These are phyloP conservation scores for Excalfactoria chinensis DNA, from an alignment of 2,113 vertebrate species.

Conservation along the genomic window DNA sequence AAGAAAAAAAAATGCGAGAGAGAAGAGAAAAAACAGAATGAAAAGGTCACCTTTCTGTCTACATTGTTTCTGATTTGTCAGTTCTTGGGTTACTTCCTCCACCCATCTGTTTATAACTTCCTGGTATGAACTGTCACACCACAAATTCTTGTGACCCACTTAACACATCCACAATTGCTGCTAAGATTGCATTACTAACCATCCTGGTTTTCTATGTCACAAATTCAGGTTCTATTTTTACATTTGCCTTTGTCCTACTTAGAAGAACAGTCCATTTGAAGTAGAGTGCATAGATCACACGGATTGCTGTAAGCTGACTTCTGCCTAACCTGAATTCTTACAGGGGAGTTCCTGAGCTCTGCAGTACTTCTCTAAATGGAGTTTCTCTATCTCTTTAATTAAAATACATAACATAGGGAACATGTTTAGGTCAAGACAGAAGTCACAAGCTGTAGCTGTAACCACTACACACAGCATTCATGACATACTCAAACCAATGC, in stretches of 20 bases:
- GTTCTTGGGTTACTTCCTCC: conserved; percentile 26
- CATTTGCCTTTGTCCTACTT: conserved; percentile 13
- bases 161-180: background rate
- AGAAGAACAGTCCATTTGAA: background rate
- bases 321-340: background rate
- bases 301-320: background rate
- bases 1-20: background rate
- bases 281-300: background rate
- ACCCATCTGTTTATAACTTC: conserved; percentile 54
- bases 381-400: background rate
- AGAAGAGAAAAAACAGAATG: background rate
- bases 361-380: background rate
- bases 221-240: conserved; percentile 43
- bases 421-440: background rate
- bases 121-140: conserved; percentile 51
- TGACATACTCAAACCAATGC: rapidly evolving
- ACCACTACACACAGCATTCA: background rate
- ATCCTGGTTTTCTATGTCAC: conserved; percentile 36
- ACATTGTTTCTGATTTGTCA: background rate
- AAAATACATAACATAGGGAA: background rate
- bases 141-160: conserved; percentile 46
- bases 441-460: background rate
- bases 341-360: background rate
- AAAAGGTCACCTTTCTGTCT: background rate
- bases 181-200: conserved; percentile 34